Conservation (phyloP, 2,888 invertebrate genomes). For the Diachrysia chrysitis region DNA sequence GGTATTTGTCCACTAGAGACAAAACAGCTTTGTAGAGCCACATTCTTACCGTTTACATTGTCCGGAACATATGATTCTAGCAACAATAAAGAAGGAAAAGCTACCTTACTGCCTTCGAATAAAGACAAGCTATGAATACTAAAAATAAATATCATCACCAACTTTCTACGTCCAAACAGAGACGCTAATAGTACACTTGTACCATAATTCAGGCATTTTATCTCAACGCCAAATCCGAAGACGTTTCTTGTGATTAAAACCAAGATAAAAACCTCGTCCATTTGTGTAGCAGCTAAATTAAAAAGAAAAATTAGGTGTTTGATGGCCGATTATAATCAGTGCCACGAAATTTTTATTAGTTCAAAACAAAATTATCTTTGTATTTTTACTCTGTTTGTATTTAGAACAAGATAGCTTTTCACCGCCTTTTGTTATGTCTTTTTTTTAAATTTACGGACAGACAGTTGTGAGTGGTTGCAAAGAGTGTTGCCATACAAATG, state of each 20-base stretch:
- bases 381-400: constrained; percentile 39
- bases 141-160: constrained; percentile 53
- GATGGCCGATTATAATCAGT: constrained; percentile 61
- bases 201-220: constrained; percentile 61
- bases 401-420: constrained; percentile 36
- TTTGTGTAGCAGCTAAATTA: constrained; percentile 69
- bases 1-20: constrained; percentile 6
- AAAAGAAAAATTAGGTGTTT: constrained; percentile 65
- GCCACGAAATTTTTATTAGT: constrained; percentile 41
- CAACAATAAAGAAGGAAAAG: neutral
- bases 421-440: constrained; percentile 25
- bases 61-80: neutral
- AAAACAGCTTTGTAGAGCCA: constrained; percentile 17
- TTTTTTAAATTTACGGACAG: constrained; percentile 30
- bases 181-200: constrained; percentile 60
- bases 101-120: neutral
- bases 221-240: constrained; percentile 65
- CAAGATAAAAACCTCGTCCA: constrained; percentile 65
- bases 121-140: constrained; percentile 6
- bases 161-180: constrained; percentile 57
- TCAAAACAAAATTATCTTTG: constrained; percentile 28
- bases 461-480: constrained; percentile 26
- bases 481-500: constrained; percentile 22
- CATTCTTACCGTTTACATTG: constrained; percentile 37
- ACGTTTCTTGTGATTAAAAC: constrained; percentile 62